Evolutionary conservation across 2,888 invertebrate genomes (phyloP), one percentile per base, ranked within the genome.

Genomic region (Eudemis profundana): DNA sequence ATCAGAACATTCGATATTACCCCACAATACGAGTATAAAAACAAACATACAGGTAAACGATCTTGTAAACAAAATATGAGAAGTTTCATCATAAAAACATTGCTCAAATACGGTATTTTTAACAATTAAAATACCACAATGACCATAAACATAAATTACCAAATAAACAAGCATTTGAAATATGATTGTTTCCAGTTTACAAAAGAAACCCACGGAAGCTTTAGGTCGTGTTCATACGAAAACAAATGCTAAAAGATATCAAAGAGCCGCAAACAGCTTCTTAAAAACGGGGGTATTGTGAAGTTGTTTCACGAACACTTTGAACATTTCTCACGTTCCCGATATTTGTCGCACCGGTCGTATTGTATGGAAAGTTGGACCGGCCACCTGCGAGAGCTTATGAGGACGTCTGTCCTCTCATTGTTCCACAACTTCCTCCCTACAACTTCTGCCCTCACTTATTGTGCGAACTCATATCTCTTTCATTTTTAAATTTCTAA

Each of bases 331-430:
- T 76, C 81, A 81, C 78, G 78, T 75, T 69, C 72, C 71, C 69
- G 67, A 78, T 82, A 80, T 80, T 80, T 78, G 75, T 77, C 76
- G 74, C 74, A 54, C 50, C 53, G 64, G 65, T 63, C 72, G 74
- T 72, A 79, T 81, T 81, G 81, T 84, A 77, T 80, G 77, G 77
- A 80, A 84, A 81, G 78, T 75, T 79, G 70, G 61, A 66, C 62
- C 61, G 66, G 77, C 82, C 78, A 87, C 84, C 89, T 87, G 87
- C 72, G 74, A 77, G 76, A 73, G 86, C 84, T 89, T 87, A 89
- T 79, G 78, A 76, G 75, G 74, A 67, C 70, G 74, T 73, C 75
- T 70, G 79, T 78, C 74, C 73, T 72, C 70, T 75, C 65, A 85
- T 85, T 87, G 84, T 86, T 77, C 74, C 72, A 65, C 73, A 79